These are phyloP conservation scores for Drosophila colorata DNA, from an alignment of 2,888 invertebrate species.

Conservation along the genomic window DNA sequence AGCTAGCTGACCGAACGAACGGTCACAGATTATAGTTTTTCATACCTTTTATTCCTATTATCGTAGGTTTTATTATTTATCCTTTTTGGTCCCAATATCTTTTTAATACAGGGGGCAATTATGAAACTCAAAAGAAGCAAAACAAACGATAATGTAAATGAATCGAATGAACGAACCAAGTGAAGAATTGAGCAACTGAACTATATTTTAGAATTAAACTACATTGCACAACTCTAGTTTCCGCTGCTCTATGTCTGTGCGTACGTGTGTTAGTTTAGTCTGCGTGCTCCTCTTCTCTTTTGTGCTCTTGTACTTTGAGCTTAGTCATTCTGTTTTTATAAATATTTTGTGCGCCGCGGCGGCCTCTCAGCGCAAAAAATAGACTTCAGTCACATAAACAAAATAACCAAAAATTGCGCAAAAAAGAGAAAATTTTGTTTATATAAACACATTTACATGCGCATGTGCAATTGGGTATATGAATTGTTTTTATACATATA, in stretches of 20 bases:
- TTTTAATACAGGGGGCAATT: too few relatives aligned
- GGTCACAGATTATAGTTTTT: too few relatives aligned
- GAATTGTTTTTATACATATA: slow-evolving; percentile 3
- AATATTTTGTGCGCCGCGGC: slow-evolving; percentile 32
- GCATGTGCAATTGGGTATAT: neutral
- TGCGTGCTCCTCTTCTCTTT: slow-evolving; percentile 26
- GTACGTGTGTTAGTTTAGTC: slow-evolving; percentile 6
- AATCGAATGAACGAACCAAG: neutral
- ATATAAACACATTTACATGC: slow-evolving; percentile 14
- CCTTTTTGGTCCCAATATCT: too few relatives aligned
- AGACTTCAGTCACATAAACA: slow-evolving; percentile 37
- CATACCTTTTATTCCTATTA: too few relatives aligned
- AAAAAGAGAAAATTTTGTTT: slow-evolving; percentile 60
- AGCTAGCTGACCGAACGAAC: too few relatives aligned
- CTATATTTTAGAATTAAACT: neutral
- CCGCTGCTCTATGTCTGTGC: neutral
- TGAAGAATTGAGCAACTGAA: neutral
- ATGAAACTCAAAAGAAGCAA: too few relatives aligned
- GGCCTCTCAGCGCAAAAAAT: slow-evolving; percentile 52
- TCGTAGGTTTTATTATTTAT: too few relatives aligned
- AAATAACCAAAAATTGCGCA: slow-evolving; percentile 48
- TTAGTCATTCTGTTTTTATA: slow-evolving; percentile 68
- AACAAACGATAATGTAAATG: too few relatives aligned
- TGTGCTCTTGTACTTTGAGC: slow-evolving; percentile 59
- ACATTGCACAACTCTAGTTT: neutral